A percentile compares a stretch with the other conserved stretches of the same genome.
Evolutionary conservation across 2,113 vertebrate genomes (phyloP).

Genomic region (Henicopernis longicauda): DNA sequence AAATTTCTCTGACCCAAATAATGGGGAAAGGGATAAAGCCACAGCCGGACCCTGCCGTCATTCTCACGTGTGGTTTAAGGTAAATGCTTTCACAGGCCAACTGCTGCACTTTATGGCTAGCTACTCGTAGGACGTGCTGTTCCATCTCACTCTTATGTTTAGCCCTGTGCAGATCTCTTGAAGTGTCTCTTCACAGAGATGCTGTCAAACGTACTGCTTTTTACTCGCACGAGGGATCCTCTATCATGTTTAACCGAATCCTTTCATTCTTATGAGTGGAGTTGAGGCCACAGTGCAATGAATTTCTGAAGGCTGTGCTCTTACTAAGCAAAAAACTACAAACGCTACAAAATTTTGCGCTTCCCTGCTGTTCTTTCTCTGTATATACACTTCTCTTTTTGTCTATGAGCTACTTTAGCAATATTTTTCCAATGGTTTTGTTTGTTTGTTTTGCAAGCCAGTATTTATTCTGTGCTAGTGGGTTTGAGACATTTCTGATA

Average conservation of each 20-base stretch:
- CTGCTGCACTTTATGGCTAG: rapidly evolving
- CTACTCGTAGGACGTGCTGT: rapidly evolving
- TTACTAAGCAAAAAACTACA: background rate
- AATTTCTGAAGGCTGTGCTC: background rate
- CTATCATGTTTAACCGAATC: background rate
- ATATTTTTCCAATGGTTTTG: background rate
- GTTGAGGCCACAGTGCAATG: background rate
- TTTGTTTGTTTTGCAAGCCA: background rate
- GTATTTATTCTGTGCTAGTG: background rate
- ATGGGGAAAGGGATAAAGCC: background rate
- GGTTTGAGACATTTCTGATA: background rate
- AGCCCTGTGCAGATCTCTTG: background rate
- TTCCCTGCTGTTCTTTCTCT: background rate
- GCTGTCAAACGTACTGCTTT: background rate
- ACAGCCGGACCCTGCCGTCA: background rate
- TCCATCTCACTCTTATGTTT: background rate
- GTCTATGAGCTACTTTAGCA: background rate
- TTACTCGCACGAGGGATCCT: rapidly evolving
- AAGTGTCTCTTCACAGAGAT: background rate
- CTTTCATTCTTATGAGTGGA: background rate
- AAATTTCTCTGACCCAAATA: background rate
- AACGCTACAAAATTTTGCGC: rapidly evolving
- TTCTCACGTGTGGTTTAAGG: background rate
- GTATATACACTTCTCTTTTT: background rate
- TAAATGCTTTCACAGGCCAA: background rate